Base-by-base conservation (phyloP, 2,797 vertebrate species). In the Poeciliopsis paucimaculata region DNA sequence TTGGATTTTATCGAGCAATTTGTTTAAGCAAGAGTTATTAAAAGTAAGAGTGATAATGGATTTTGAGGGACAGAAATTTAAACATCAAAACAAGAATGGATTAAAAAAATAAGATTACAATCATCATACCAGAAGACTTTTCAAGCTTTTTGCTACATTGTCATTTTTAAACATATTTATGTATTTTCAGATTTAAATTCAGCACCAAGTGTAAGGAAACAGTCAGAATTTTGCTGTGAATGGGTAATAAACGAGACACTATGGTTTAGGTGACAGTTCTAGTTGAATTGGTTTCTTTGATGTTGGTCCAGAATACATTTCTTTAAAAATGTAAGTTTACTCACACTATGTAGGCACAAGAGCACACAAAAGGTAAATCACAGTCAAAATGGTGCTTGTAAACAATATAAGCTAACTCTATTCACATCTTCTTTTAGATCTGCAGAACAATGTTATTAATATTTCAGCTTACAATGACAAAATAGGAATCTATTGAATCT, bases 61-160 rank as follows among this genome's bases (percentile, higher is more conserved):
- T 84, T 88, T 75, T 82, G 75, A 43, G 4, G 82, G 60, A 82
- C 77, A 84, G 43, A 75, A 81, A 73, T 45, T 47, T 41, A 2
- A 73, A 51, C 57, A 84, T 75, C 0, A 78, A 66, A 73, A 68
- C 20, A 68, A 26, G 39, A 43, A n/a, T 26, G 31, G 7, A 36
- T 66, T 26, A 13, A 31, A 73, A 77, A 77, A 46, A 73, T 34
- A 9, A 73, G 43, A 72, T 49, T 62, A 77, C 18, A 66, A 66
- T 26, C 6, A 73, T 81, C 26, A 39, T 20, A 88, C 7, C 57
- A 76, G 71, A 82, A 46, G 18, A 26, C 5, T 71, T 77, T 76
- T 77, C 60, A 85, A 82, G 72, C 12, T 45, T 76, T 78, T 51
- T 28, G 34, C 60, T 47, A 31, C 46, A 26, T 53, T 36, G 12